Conservation (phyloP, 2,797 vertebrate species). For the Netta rufina region DNA sequence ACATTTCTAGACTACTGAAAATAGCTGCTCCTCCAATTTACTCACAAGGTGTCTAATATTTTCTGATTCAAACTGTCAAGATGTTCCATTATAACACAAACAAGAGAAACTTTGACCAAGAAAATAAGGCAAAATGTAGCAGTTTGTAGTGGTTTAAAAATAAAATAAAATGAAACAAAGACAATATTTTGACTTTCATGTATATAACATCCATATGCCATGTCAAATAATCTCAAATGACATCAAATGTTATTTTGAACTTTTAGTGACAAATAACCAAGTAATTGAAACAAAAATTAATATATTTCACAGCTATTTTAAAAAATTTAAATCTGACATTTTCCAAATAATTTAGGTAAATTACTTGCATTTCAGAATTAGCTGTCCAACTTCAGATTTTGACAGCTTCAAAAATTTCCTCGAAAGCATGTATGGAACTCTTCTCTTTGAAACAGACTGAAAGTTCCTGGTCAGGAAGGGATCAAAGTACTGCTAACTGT, state of each 20-base stretch:
- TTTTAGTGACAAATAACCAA: background rate
- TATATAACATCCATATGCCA: background rate
- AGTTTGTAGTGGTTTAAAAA: background rate
- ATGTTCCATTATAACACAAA: background rate
- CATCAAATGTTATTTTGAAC: background rate
- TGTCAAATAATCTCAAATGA: background rate
- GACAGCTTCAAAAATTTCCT: background rate
- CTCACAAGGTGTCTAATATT: background rate
- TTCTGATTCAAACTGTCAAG: background rate
- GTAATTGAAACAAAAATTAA: background rate
- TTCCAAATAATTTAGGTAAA: background rate
- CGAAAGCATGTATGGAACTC: fast-evolving
- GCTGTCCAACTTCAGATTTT: background rate
- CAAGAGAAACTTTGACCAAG: background rate
- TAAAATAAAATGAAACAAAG: background rate
- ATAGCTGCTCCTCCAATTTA: background rate
- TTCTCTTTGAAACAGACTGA: background rate
- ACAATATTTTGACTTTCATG: background rate
- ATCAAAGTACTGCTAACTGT: background rate
- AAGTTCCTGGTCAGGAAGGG: background rate
- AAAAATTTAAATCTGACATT: background rate
- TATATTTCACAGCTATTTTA: background rate
- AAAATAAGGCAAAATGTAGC: background rate
- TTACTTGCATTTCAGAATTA: background rate
- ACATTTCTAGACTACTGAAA: background rate